Evolutionary conservation across 1,140 invertebrate genomes (phyloP), one percentile per base, ranked within the genome.

Genomic region (Drosophila nikananu): DNA sequence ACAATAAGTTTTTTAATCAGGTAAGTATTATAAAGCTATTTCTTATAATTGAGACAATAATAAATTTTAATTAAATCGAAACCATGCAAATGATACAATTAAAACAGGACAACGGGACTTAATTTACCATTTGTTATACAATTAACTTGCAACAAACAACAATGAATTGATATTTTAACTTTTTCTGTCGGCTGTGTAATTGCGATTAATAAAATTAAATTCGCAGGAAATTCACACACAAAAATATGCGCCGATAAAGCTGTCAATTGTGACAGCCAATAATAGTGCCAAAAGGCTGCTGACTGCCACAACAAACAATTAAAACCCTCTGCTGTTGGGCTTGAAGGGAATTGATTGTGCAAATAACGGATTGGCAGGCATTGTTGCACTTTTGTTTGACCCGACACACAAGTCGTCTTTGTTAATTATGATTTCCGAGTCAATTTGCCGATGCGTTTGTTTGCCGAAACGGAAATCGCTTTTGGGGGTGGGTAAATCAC

Each of bases 401-500:
- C 63, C 63, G 32, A 30, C 58, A 42, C 12, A 42, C 17, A 23
- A 67, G 75, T 72, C 58, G 75, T 72, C 58, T 48, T 49, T 57
- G 62, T 81, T 86, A 86, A 86, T 86, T 86, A 86, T 66, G 64
- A 73, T 63, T 77, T 64, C 79, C 68, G 58, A 72, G 55, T 82
- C 63, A 61, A 77, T 86, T 81, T 72, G 41, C 70, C 71, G 62
- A 57, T 54, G 46, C 32, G 32, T 59, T 2, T 51, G 70, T 71
- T 68, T 55, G 35, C 65, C 41, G 72, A 58, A 66, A 60, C 51
- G 61, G 42, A 44, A 58, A 52, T 59, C 55, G 66, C 63, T 68
- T 74, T 74, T 61, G 65, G 57, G 65, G 57, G 27, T 35, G 21
- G 61, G 49, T 23, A 25, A 59, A 65, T 49, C 59, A 54, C 37